A percentile compares a stretch with the other conserved stretches of the same genome.
phyloP scores from a whole-genome alignment of 1,140 invertebrate species.

The Druon quercuslanigerum region DNA sequence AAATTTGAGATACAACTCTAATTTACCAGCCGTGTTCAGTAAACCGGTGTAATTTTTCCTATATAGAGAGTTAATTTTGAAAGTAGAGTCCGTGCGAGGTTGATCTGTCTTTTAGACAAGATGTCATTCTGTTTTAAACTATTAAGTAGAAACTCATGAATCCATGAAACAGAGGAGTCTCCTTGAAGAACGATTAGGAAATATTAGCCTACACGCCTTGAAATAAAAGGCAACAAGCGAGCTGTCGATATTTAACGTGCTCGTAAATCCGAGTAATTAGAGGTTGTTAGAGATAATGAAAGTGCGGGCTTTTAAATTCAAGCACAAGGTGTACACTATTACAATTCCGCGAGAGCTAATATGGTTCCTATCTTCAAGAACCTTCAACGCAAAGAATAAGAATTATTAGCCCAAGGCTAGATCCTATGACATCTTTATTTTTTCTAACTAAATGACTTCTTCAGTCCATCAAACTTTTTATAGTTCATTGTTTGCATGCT shows the following conservation, averaged over 20 bases:
- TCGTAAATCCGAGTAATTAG: slow-evolving; percentile 65
- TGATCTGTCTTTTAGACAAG: too few relatives aligned
- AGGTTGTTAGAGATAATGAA: slow-evolving; percentile 49
- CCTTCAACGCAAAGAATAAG: not conserved
- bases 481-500: slow-evolving; percentile 17
- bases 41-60: slow-evolving; percentile 10
- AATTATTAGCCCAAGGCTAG: too few relatives aligned
- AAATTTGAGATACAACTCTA: slow-evolving; percentile 20
- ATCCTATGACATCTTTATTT: not conserved
- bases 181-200: slow-evolving; percentile 46
- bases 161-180: slow-evolving; percentile 32
- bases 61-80: not conserved
- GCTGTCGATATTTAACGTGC: slow-evolving; percentile 50
- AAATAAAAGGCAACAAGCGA: slow-evolving; percentile 38
- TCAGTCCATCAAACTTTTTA: slow-evolving; percentile 16
- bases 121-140: too few relatives aligned
- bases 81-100: too few relatives aligned
- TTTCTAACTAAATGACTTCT: not conserved
- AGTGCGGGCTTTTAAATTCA: slow-evolving; percentile 18
- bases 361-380: not conserved
- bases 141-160: too few relatives aligned
- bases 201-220: slow-evolving; percentile 33
- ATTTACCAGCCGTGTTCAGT: slow-evolving; percentile 9
- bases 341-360: not conserved
- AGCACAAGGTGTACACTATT: slow-evolving; percentile 9